These are phyloP conservation scores for Telmatherina bonti DNA, from an alignment of 2,797 vertebrate genomes.

Conservation along the genomic window DNA sequence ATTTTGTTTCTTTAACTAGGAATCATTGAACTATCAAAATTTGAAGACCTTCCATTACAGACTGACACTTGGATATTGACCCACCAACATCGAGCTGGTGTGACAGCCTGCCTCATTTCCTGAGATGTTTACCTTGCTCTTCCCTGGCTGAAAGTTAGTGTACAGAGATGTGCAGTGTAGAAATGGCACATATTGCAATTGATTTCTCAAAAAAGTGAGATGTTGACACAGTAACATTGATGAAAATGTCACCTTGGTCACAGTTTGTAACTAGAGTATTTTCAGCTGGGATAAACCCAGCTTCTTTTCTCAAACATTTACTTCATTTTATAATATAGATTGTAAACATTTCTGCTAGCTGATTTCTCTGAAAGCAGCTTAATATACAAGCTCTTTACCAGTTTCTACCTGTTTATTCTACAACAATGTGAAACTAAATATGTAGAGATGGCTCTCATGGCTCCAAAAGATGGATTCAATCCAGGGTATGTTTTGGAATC, in stretches of 20 bases:
- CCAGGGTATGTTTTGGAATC: too few relatives aligned
- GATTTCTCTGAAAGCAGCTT: too few relatives aligned
- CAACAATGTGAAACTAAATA: slow-evolving; percentile 6
- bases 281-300: not conserved
- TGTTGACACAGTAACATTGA: not conserved
- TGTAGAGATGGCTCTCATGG: not conserved
- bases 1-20: slow-evolving; percentile 43
- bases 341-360: slow-evolving; percentile 7
- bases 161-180: slow-evolving; percentile 18
- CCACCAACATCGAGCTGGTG: not conserved
- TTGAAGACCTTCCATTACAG: slow-evolving; percentile 44
- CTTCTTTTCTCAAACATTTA: not conserved
- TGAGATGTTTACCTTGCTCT: slow-evolving; percentile 20
- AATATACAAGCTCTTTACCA: too few relatives aligned
- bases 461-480: not conserved
- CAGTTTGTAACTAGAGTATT: not conserved
- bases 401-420: not conserved
- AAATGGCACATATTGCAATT: slow-evolving; percentile 5
- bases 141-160: slow-evolving; percentile 12
- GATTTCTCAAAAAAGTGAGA: not conserved
- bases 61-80: slow-evolving; percentile 47
- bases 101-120: slow-evolving; percentile 50
- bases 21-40: slow-evolving; percentile 57
- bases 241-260: not conserved
- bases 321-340: not conserved